Percentiles rank a stretch among this genome's conserved stretches.
Evolutionary conservation across 2,888 invertebrate genomes (phyloP).

Genomic region (Bellardia bayeri): DNA sequence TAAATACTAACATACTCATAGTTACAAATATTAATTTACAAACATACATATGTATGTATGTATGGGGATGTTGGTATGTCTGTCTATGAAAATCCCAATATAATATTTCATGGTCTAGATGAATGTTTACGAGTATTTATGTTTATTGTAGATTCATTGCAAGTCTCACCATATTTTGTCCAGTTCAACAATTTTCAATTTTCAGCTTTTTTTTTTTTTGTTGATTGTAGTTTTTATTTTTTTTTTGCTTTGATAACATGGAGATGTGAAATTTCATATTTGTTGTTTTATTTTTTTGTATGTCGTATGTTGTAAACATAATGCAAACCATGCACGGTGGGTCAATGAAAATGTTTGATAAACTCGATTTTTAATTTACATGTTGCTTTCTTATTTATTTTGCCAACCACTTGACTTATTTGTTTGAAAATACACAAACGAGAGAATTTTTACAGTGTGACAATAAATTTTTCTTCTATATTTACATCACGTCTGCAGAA

Average conservation of each 20-base stretch:
- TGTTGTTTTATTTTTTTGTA: constrained; percentile 1
- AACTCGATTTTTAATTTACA: no score
- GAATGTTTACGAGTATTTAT: constrained; percentile 27
- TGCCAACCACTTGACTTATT: no score
- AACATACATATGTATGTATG: background rate
- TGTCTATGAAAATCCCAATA: constrained; percentile 26
- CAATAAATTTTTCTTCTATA: no score
- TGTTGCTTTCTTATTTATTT: no score
- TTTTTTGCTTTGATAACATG: constrained; percentile 45
- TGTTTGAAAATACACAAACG: no score
- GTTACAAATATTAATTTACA: background rate
- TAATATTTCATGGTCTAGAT: constrained; percentile 66
- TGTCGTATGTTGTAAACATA: constrained; percentile 54
- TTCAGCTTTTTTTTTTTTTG: constrained; percentile 29
- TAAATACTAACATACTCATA: constrained; percentile 5
- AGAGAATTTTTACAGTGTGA: no score
- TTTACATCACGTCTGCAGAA: no score
- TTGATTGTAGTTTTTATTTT: constrained; percentile 31
- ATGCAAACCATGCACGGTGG: constrained; percentile 53
- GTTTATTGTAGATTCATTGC: constrained; percentile 52
- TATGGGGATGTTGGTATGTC: background rate
- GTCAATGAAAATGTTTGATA: constrained; percentile 1
- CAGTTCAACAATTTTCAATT: constrained; percentile 56
- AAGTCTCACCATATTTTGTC: constrained; percentile 64
- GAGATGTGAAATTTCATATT: constrained; percentile 69